Conservation (phyloP, 2,113 vertebrate species). For the Cairina moschata region DNA sequence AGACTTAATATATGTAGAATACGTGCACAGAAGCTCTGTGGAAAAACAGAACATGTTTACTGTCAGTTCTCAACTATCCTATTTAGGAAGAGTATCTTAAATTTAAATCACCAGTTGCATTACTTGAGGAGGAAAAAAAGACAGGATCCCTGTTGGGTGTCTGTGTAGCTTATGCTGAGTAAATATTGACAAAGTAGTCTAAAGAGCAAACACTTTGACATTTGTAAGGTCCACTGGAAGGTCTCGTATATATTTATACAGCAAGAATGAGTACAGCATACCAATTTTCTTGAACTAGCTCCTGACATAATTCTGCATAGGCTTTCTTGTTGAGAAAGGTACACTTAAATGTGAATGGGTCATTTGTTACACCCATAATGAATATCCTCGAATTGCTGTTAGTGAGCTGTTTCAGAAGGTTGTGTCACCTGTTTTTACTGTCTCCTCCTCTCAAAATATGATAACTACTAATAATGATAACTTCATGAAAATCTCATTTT, state of each 20-base stretch:
- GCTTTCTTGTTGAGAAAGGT: neutral
- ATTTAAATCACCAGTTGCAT: constrained; percentile 47
- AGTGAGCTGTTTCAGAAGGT: constrained; percentile 76
- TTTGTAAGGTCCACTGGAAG: constrained; percentile 85
- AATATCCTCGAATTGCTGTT: constrained; percentile 45
- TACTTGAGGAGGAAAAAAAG: constrained; percentile 24
- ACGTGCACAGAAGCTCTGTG: neutral
- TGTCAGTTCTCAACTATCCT: constrained; percentile 28
- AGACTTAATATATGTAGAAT: neutral
- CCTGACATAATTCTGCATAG: constrained; percentile 57
- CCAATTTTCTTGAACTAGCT: constrained; percentile 71
- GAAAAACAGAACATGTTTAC: neutral
- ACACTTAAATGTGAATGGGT: neutral
- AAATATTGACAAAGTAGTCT: constrained; percentile 86
- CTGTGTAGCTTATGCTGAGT: constrained; percentile 75
- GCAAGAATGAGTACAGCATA: constrained; percentile 73
- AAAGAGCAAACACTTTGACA: constrained; percentile 87
- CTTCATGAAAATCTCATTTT: constrained; percentile 62
- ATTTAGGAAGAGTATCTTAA: constrained; percentile 10
- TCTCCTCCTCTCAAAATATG: neutral
- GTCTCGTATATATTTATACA: constrained; percentile 85
- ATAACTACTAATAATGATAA: neutral
- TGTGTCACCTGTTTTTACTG: constrained; percentile 25
- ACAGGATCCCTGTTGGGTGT: constrained; percentile 71
- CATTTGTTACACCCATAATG: neutral